These are phyloP conservation scores for Catharus fuscescens DNA, from an alignment of 2,113 vertebrate species.

Conservation along the genomic window DNA sequence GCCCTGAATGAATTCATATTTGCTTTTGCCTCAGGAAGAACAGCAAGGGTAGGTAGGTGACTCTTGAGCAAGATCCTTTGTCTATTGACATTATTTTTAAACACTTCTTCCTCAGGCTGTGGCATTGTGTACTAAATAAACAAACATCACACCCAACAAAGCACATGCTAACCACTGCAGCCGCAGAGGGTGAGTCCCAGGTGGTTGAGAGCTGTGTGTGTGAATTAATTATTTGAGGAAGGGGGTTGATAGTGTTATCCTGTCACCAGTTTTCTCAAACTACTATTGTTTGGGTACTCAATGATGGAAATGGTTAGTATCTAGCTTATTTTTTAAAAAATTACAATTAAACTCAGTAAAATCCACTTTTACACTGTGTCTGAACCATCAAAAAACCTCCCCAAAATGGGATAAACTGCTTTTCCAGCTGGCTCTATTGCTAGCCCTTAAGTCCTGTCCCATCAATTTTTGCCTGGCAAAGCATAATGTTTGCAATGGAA, in stretches of 20 bases:
- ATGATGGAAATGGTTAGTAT: not conserved
- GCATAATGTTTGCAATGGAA: not conserved
- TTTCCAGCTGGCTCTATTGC: not conserved
- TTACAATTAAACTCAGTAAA: not conserved
- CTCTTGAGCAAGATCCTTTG: slow-evolving; percentile 76
- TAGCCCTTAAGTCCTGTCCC: not conserved
- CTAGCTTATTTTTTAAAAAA: not conserved
- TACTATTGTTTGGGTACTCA: not conserved
- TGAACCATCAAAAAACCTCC: not conserved
- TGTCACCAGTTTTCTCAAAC: not conserved
- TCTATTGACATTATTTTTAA: slow-evolving; percentile 87
- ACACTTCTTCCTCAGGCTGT: slow-evolving; percentile 73
- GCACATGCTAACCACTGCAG: slow-evolving; percentile 11
- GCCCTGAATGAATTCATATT: slow-evolving; percentile 65
- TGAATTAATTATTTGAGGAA: slow-evolving; percentile 73
- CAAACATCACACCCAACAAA: slow-evolving; percentile 72
- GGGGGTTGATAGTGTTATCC: not conserved
- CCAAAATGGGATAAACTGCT: not conserved
- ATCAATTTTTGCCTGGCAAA: not conserved
- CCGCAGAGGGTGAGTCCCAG: slow-evolving; percentile 48
- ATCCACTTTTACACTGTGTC: not conserved
- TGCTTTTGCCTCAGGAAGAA: slow-evolving; percentile 75
- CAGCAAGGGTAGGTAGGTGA: slow-evolving; percentile 76
- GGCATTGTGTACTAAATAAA: slow-evolving; percentile 80
- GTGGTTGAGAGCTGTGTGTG: slow-evolving; percentile 73